Percentiles rank a stretch among this genome's conserved stretches.
These are phyloP conservation scores for Aurelia aurita DNA, from an alignment of 30 jellyfish, hydroid and myxozoan genomes.

Conservation along the genomic window DNA sequence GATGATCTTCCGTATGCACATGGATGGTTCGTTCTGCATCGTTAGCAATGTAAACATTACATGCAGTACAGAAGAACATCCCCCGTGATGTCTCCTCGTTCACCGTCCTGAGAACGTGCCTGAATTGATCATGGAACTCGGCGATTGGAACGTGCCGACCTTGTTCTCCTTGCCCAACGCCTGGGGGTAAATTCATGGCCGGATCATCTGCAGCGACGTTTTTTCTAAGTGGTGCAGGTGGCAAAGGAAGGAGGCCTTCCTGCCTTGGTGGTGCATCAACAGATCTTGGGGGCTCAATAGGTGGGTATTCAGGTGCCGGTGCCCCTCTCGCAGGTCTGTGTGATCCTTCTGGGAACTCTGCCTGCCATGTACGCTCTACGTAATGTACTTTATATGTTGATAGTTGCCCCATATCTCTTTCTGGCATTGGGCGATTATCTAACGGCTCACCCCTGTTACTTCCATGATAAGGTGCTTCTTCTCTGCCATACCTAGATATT, in stretches of 20 bases:
- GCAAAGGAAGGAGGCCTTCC: background rate
- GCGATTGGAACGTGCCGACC: background rate
- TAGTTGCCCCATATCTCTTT: background rate
- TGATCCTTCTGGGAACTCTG: conserved; percentile 5
- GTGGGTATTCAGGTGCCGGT: background rate
- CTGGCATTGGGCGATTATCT: background rate
- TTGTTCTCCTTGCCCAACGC: conserved; percentile 2
- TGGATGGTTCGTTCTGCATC: conserved; percentile 46
- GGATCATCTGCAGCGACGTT: no score
- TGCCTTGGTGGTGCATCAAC: background rate
- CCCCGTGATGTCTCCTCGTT: conserved; percentile 27
- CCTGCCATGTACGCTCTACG: conserved; percentile 4
- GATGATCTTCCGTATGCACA: conserved; percentile 55
- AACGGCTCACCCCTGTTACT: background rate
- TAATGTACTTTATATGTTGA: background rate
- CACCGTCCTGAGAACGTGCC: conserved; percentile 5
- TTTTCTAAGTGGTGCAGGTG: no score
- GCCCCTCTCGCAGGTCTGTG: background rate
- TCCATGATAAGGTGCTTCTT: background rate
- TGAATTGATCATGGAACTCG: background rate
- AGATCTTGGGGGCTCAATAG: background rate
- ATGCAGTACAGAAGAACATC: conserved; percentile 37
- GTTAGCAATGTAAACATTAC: conserved; percentile 8
- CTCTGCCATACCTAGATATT: background rate
- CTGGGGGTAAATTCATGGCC: background rate